Base-by-base conservation (phyloP, 2,888 invertebrate genomes). In the Apamea crenata region DNA sequence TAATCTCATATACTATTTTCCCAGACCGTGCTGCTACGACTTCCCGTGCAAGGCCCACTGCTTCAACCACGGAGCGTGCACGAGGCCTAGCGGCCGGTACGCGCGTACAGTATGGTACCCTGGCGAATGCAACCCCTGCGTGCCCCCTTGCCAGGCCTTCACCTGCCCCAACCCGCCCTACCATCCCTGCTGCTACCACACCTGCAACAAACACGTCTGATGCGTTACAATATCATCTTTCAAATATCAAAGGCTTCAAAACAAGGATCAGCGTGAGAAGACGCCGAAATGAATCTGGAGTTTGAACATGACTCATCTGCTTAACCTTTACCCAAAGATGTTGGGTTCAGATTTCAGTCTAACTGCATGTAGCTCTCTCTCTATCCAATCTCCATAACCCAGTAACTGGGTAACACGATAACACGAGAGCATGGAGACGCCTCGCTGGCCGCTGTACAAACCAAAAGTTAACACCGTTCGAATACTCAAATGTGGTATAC, bases 11-110 rank as follows among this genome's bases (percentile, higher is more conserved):
- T 29, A 66, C 47, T 68, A 72, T 59, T 74, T 81, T 88, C 90
- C 1, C 91, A 96, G 97, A 47, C 95, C 96, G 0, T 97, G 97
- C 89, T 96, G 96, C 85, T 97, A 97, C 91, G 97, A 97, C 80
- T 95, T 87, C 75, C 97, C 97, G 0, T 97, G 97, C 90, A 96
- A 95, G 84, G 97, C 97, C 7, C 91, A 96, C 84, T 97, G 97
- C 90, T 97, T 96, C 91, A 96, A 96, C 91, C 96, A 96, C 90
- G 96, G 95, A 14, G 95, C 96, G 0, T 94, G 94, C 81, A 96
- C 96, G 1, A 91, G 97, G 21, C 96, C 97, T 0, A 96, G 96
- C 50, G 97, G 97, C 3, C 93, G 95, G 75, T 97, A 97, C 88
- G 95, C 96, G 0, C 93, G 96, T 32, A 96, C 95, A 0, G 95